A percentile compares a stretch with the other conserved stretches of the same genome.
Conservation (phyloP, 53 echinoderm and acorn worm genomes). For the Henricia sp. region DNA sequence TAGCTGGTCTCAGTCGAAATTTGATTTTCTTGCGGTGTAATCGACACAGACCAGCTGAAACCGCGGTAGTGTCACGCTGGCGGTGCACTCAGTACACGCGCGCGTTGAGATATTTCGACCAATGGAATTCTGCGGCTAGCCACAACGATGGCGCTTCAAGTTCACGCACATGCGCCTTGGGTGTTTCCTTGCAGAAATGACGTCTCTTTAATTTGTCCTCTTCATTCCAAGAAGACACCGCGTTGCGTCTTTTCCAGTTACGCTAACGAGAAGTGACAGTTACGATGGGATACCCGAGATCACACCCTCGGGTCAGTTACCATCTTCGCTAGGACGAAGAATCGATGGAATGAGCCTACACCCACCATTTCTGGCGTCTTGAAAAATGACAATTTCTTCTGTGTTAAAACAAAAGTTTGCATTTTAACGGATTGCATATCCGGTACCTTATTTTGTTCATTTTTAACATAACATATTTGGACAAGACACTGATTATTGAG, state of each 20-base stretch:
- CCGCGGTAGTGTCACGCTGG: not conserved
- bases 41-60: not conserved
- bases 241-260: not conserved
- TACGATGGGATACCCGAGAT: not conserved
- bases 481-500: no score
- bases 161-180: not conserved
- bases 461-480: not conserved
- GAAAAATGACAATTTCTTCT: not conserved
- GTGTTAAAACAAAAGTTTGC: not conserved
- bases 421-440: not conserved
- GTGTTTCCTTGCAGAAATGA: not conserved
- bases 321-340: not conserved
- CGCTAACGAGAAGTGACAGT: slow-evolving; percentile 12
- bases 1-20: not conserved
- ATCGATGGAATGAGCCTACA: not conserved
- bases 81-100: no score
- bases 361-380: slow-evolving; percentile 8
- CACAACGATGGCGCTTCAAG: not conserved
- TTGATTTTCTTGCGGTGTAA: not conserved
- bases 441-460: not conserved
- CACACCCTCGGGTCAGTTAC: not conserved
- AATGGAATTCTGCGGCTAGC: no score
- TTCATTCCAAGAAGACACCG: not conserved
- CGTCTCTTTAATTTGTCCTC: not conserved
- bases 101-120: no score